phyloP scores from a whole-genome alignment of 1,140 invertebrate species.

The Sycophila sp. region DNA sequence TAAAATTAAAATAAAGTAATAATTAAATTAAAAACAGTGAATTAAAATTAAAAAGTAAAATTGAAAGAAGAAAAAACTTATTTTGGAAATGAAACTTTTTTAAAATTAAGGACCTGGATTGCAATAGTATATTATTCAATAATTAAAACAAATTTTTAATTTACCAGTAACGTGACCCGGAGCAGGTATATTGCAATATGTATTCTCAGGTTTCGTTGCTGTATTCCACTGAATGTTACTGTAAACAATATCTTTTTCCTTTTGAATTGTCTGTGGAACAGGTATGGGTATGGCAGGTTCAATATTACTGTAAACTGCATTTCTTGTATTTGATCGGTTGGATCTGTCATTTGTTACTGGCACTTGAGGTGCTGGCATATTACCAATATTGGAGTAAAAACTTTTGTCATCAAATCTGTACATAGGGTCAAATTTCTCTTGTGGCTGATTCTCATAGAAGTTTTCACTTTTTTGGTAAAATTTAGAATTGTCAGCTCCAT shows the following conservation, averaged over 20 bases:
- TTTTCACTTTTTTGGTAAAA: constrained; percentile 58
- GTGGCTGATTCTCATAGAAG: constrained; percentile 54
- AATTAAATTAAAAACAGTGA: background rate
- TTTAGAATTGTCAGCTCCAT: constrained; percentile 49
- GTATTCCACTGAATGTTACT: constrained; percentile 65
- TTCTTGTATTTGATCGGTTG: constrained; percentile 45
- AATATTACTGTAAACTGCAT: constrained; percentile 62
- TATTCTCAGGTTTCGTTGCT: constrained; percentile 61
- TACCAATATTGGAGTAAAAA: constrained; percentile 62
- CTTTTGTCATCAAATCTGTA: constrained; percentile 59
- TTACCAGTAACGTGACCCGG: constrained; percentile 53
- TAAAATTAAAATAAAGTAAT: background rate
- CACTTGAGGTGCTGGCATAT: constrained; percentile 53
- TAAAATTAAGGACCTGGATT: background rate
- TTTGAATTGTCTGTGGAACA: constrained; percentile 48
- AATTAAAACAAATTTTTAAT: constrained; percentile 27
- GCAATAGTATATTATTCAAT: background rate
- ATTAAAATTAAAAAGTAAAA: background rate
- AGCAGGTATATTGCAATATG: constrained; percentile 61
- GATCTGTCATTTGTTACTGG: constrained; percentile 51
- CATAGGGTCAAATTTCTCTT: constrained; percentile 58
- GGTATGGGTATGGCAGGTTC: constrained; percentile 56
- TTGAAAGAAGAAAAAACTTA: background rate
- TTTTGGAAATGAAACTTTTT: constrained; percentile 8
- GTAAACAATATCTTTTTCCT: constrained; percentile 63